Evolutionary conservation across 1,140 invertebrate species (phyloP), one percentile per base, ranked within the genome.

Genomic region (Heterodera schachtii): DNA sequence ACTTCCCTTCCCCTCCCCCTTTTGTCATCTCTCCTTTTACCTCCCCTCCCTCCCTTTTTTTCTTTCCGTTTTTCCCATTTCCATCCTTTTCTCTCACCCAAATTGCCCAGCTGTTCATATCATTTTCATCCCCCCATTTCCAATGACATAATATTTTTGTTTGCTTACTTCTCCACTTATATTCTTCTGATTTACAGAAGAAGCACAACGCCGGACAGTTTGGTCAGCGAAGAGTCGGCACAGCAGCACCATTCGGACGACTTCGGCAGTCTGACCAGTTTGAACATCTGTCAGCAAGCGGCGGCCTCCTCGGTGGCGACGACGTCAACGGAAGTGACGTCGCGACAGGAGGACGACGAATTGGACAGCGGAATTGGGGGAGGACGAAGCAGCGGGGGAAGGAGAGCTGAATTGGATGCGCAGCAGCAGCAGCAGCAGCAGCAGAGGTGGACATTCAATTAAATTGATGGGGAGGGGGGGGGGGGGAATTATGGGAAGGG

Each of bases 301-400:
- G 19, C 11, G 57, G 19, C 57, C 78, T 9, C 79, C 13, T 71
- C 69, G n/a, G 69, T 46, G 8, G 21, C 69, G 19, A 46, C 69
- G 0, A 43, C 31, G 13, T 13, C 47, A 31, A 78, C 66, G 77
- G 66, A 49, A 66, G 49, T 64, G 47, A 64, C 77, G 57, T 46
- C 70, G 16, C 77, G 70, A 71, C 64, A 64, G 44, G 77, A 83
- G 70, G 86, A 88, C 49, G 86, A 88, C 79, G 86, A 87, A 79
- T 80, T 87, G 73, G 86, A 88, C 80, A 85, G 82, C 64, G 86
- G 86, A 21, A 87, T 88, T 77, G 86, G 86, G 13, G 79, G 73
- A n/a, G 70, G 82, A 44, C 70, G 47, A 16, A 52, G 75, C n/a
- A 78, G 76, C 6, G 41, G 44, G 8, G 21, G 76, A 64, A 69